These are phyloP conservation scores for Leptodactylus fallax DNA, from an alignment of 2,797 vertebrate genomes.

Conservation along the genomic window DNA sequence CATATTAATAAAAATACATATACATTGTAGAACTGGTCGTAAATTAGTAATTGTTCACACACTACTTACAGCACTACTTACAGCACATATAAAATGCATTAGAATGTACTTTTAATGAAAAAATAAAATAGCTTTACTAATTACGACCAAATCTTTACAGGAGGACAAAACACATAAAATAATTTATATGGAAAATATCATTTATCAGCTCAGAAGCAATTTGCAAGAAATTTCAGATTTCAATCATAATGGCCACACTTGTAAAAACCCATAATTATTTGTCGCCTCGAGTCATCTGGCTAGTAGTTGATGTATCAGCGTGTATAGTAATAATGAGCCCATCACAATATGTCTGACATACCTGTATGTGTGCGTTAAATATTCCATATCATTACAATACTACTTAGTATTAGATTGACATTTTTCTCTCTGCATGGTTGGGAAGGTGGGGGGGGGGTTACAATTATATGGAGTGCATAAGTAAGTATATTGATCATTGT, in stretches of 20 bases:
- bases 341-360: not conserved
- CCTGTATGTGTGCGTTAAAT: slow-evolving; percentile 5
- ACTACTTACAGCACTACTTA: not conserved
- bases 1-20: not conserved
- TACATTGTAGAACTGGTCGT: not conserved
- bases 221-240: slow-evolving; percentile 8
- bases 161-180: not conserved
- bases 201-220: slow-evolving; percentile 11
- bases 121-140: not conserved
- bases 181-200: not conserved
- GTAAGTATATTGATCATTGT: no score
- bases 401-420: not conserved
- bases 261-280: not conserved
- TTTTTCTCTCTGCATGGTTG: no score
- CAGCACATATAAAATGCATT: not conserved
- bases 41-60: not conserved
- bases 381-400: not conserved
- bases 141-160: not conserved
- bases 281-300: not conserved
- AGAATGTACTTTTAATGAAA: not conserved
- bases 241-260: not conserved
- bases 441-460: no score
- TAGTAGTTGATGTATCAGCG: not conserved
- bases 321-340: not conserved
- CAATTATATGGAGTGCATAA: no score